Conservation (phyloP, 2,113 vertebrate genomes). For the Hiodon tergisus region DNA sequence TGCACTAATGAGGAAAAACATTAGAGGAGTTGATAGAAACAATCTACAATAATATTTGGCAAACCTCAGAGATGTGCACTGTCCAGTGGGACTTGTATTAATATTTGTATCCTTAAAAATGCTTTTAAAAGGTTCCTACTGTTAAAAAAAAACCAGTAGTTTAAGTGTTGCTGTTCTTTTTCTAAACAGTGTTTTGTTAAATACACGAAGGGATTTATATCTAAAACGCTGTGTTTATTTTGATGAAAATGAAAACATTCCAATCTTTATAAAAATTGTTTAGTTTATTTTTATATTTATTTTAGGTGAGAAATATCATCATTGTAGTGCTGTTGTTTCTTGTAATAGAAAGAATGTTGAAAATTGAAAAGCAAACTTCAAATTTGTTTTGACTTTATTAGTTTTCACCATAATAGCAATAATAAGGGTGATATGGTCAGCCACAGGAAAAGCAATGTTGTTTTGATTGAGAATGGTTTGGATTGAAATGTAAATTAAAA, state of each 20-base stretch:
- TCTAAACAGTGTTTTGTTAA: no score
- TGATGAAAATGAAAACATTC: not conserved
- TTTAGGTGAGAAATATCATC: no score
- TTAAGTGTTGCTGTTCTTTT: not conserved
- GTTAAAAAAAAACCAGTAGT: constrained; percentile 3
- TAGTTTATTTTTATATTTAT: no score
- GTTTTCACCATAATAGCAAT: not conserved
- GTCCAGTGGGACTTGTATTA: constrained; percentile 33
- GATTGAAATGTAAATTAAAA: constrained; percentile 7
- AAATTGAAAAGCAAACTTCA: not conserved
- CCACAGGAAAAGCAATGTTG: not conserved
- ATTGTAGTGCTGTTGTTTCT: not conserved
- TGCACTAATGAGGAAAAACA: constrained; percentile 61
- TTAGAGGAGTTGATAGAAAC: constrained; percentile 55
- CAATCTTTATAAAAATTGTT: not conserved
- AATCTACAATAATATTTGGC: constrained; percentile 56
- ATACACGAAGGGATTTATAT: no score
- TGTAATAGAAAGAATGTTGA: not conserved
- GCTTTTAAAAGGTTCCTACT: constrained; percentile 5
- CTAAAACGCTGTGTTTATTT: no score
- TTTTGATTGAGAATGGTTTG: not conserved
- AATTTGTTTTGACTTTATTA: not conserved
- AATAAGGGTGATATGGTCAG: not conserved
- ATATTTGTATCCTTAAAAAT: constrained; percentile 19
- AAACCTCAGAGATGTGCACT: constrained; percentile 55